Evolutionary conservation across 2,113 vertebrate genomes (phyloP), one percentile per base, ranked within the genome.

Genomic region (Thalassoma bifasciatum): DNA sequence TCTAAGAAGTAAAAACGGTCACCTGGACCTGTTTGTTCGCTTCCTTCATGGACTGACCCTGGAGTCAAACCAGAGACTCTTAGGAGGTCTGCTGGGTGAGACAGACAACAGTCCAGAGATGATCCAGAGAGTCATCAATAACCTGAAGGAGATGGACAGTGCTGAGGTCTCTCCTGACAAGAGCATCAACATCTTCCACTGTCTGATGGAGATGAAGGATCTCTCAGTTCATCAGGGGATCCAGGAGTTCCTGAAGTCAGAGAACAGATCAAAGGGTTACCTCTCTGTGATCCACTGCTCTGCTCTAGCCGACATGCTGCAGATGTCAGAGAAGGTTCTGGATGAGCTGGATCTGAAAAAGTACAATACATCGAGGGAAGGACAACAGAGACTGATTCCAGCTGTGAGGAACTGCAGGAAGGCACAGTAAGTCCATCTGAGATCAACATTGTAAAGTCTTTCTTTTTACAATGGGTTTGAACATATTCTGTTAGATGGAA

Each of bases 11-110:
- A 26, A 61, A 19, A 61, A 24, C 44, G 38, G 58, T 1, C 58
- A 60, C 38, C 58, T 60, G 21, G 58, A 60, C 22, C 40, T 62
- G 60, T 62, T 62, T 19, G 23, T 61, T 24, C 59, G 59, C 23
- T 61, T 61, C 40, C 40, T 61, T 46, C 59, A 61, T 26, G 59
- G 59, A 8, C 22, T 61, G 14, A 44, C 38, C 10, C 8, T 61
- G 40, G 4, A 61, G 59, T 40, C 58, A n/a, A 60, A 60, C 58
- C 58, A 60, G 6, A 42, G 37, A 42, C 36, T 60, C 21, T 42
- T 60, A 60, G 56, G 56, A 58, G 34, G 56, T 10, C 34, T 58
- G 30, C 56, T 58, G 56, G 19, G 34, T 12, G 9, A 1, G 30
- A 21, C 56, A 58, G 14, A 49, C 47, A 49, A 10, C 47, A 49